phyloP scores from a whole-genome alignment of 2,888 invertebrate genomes.

The Steinernema hermaphroditum region DNA sequence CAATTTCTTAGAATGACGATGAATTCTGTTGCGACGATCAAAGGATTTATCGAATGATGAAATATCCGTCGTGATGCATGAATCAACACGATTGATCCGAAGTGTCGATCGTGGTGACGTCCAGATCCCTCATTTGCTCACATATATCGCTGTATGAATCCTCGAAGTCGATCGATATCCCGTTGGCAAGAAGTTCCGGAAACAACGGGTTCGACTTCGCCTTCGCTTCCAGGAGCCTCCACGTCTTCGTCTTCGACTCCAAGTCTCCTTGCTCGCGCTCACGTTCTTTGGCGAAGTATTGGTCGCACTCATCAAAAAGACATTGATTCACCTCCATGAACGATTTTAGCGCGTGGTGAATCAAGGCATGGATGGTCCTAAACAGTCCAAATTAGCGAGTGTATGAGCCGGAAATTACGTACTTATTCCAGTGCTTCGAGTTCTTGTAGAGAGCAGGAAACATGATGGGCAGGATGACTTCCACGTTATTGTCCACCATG shows the following conservation, averaged over 20 bases:
- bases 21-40: too few relatives aligned
- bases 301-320: constrained; percentile 95
- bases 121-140: not conserved
- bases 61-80: too few relatives aligned
- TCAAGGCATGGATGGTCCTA: constrained; percentile 81
- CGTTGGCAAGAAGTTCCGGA: not conserved
- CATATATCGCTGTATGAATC: constrained; percentile 28
- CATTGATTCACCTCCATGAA: constrained; percentile 93
- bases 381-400: constrained; percentile 9
- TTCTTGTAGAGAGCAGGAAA: constrained; percentile 80
- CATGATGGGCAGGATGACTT: constrained; percentile 79
- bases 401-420: constrained; percentile 48
- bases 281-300: constrained; percentile 85
- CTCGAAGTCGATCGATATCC: not conserved
- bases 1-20: too few relatives aligned
- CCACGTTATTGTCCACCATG: constrained; percentile 77
- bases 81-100: too few relatives aligned
- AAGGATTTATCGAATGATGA: too few relatives aligned
- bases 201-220: constrained; percentile 71
- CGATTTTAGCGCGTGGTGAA: constrained; percentile 82
- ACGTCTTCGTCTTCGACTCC: constrained; percentile 82
- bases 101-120: too few relatives aligned
- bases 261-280: constrained; percentile 78
- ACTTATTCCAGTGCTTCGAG: constrained; percentile 84
- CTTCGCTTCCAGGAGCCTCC: constrained; percentile 81